Conservation (phyloP, 2,888 invertebrate genomes). For the Endotricha flammealis region DNA sequence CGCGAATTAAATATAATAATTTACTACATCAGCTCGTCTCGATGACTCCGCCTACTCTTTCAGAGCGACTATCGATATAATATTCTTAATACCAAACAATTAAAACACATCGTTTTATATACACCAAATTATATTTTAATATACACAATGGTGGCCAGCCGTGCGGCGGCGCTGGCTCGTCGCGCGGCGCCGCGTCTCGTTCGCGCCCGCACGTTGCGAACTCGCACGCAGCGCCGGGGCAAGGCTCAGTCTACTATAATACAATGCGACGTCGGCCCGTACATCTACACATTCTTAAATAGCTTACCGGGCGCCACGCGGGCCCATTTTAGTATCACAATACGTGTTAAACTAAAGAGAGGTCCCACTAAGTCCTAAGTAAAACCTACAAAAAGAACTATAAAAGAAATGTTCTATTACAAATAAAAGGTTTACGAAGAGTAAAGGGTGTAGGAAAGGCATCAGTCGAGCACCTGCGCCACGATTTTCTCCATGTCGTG, state of each 20-base stretch:
- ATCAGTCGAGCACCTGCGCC: slow-evolving; percentile 74
- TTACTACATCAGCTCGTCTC: slow-evolving; percentile 26
- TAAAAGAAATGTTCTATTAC: slow-evolving; percentile 48
- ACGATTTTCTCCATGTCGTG: slow-evolving; percentile 89
- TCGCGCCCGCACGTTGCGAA: not conserved
- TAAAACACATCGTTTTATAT: slow-evolving; percentile 62
- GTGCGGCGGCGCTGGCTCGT: not conserved
- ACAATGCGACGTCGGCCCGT: slow-evolving; percentile 22
- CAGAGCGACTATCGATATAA: slow-evolving; percentile 44
- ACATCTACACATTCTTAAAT: slow-evolving; percentile 38
- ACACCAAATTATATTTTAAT: slow-evolving; percentile 70
- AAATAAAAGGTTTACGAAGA: slow-evolving; percentile 45
- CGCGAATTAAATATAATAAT: slow-evolving; percentile 31
- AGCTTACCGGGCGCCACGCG: slow-evolving; percentile 59
- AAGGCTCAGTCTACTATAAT: slow-evolving; percentile 5
- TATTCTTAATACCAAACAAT: slow-evolving; percentile 65
- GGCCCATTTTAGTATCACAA: slow-evolving; percentile 72
- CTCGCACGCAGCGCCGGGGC: not conserved
- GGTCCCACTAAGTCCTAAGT: slow-evolving; percentile 55
- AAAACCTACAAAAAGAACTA: slow-evolving; percentile 49
- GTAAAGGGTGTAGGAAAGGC: slow-evolving; percentile 19
- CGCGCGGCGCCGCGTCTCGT: slow-evolving; percentile 3
- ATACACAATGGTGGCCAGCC: slow-evolving; percentile 31
- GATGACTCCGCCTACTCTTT: slow-evolving; percentile 45
- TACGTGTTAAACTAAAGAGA: slow-evolving; percentile 64